A percentile compares a stretch with the other conserved stretches of the same genome.
Evolutionary conservation across 2,888 invertebrate genomes (phyloP).

Genomic region (Fissipunctia ypsillon): DNA sequence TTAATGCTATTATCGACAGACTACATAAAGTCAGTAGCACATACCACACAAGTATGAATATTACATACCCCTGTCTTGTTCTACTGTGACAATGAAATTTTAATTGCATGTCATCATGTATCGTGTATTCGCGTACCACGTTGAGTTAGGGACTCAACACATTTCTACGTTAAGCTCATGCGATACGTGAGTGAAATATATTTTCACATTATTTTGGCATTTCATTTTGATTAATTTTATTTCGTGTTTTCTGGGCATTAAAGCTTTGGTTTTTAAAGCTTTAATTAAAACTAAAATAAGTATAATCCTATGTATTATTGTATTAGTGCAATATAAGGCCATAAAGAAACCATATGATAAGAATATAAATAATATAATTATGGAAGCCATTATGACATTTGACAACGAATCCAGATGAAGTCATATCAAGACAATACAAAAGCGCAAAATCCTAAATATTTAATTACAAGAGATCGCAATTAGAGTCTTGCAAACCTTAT

Average conservation of each 20-base stretch:
- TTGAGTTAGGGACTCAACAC: conserved; percentile 44
- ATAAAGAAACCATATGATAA: too few species aligned
- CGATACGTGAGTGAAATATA: conserved; percentile 15
- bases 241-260: not conserved
- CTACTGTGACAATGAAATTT: conserved; percentile 56
- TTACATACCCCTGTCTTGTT: conserved; percentile 43
- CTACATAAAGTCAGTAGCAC: conserved; percentile 31
- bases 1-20: not conserved
- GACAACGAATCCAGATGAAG: not conserved
- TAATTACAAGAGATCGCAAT: not conserved
- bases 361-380: too few species aligned
- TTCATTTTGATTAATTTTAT: not conserved
- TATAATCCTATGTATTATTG: not conserved
- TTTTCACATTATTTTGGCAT: not conserved
- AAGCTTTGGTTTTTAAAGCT: not conserved
- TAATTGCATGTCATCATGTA: conserved; percentile 57
- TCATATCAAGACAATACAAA: too few species aligned
- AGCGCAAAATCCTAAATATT: not conserved
- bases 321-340: too few species aligned
- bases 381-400: accelerated
- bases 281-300: not conserved
- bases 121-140: conserved; percentile 19
- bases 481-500: not conserved
- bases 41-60: conserved; percentile 24
- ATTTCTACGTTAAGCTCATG: conserved; percentile 8